These are phyloP conservation scores for Elephas maximus DNA, from an alignment of 2,113 vertebrate genomes.

Conservation along the genomic window DNA sequence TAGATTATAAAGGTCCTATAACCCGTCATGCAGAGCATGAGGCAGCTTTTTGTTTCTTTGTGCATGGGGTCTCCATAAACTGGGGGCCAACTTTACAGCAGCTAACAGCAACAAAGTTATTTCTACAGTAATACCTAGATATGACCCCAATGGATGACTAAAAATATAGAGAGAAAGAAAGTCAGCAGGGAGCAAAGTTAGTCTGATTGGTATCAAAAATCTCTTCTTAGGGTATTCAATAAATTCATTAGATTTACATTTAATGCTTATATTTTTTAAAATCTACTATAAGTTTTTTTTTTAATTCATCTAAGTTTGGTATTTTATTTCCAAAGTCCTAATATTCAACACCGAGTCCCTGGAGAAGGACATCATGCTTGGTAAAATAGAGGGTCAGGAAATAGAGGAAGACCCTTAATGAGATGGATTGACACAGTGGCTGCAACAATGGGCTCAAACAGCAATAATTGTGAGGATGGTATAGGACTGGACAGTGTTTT, in stretches of 20 bases:
- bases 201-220: neutral
- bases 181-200: neutral
- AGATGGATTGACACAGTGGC: too few relatives aligned
- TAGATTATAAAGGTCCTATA: neutral
- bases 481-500: too few relatives aligned
- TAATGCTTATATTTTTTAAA: constrained; percentile 30
- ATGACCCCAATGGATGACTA: neutral
- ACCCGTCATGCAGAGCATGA: too few relatives aligned
- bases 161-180: neutral
- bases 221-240: neutral
- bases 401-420: too few relatives aligned
- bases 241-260: neutral
- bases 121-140: neutral
- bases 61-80: too few relatives aligned
- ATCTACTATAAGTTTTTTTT: neutral
- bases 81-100: too few relatives aligned
- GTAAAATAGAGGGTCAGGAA: too few relatives aligned
- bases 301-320: constrained; percentile 12
- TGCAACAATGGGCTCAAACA: too few relatives aligned
- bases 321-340: neutral
- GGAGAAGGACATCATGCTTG: too few relatives aligned
- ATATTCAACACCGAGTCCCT: neutral
- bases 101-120: neutral
- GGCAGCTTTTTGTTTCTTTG: too few relatives aligned
- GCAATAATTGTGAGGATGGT: too few relatives aligned